phyloP scores from a whole-genome alignment of 2,113 vertebrate genomes.

The Malurus melanocephalus region DNA sequence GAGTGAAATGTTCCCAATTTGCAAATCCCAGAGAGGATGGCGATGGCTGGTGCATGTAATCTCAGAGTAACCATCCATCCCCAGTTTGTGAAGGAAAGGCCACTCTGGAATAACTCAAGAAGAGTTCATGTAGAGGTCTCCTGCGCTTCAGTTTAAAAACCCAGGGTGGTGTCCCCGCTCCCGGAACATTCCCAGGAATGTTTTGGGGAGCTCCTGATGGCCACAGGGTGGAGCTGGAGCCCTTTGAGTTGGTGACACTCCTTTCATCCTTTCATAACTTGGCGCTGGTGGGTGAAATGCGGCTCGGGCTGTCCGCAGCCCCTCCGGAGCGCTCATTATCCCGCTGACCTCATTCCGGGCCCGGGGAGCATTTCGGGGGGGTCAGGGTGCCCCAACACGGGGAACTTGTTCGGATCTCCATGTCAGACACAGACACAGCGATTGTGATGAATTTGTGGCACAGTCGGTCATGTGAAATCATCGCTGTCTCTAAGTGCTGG shows the following conservation, averaged over 20 bases:
- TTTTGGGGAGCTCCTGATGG: neutral
- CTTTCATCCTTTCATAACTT: neutral
- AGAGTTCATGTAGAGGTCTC: neutral
- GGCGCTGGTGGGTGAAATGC: neutral
- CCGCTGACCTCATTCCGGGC: neutral
- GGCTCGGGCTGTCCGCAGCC: neutral
- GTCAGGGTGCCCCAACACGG: neutral
- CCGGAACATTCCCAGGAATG: fast-evolving
- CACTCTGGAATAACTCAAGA: neutral
- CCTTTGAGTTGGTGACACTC: neutral
- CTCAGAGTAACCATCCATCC: neutral
- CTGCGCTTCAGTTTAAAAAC: neutral
- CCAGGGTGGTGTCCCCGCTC: fast-evolving
- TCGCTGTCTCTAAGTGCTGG: neutral
- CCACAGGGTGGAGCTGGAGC: constrained; percentile 52
- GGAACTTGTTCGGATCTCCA: neutral
- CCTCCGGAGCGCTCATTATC: neutral
- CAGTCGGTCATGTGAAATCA: neutral
- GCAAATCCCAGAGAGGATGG: neutral
- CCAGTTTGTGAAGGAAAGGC: neutral
- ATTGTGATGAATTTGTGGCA: neutral
- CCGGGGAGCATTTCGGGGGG: neutral
- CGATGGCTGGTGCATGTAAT: neutral
- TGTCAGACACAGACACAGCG: neutral
- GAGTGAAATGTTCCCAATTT: neutral